Evolutionary conservation across 53 echinoderm and acorn worm genomes (phyloP), one percentile per base, ranked within the genome.

Genomic region (Hippasteria phrygiana): DNA sequence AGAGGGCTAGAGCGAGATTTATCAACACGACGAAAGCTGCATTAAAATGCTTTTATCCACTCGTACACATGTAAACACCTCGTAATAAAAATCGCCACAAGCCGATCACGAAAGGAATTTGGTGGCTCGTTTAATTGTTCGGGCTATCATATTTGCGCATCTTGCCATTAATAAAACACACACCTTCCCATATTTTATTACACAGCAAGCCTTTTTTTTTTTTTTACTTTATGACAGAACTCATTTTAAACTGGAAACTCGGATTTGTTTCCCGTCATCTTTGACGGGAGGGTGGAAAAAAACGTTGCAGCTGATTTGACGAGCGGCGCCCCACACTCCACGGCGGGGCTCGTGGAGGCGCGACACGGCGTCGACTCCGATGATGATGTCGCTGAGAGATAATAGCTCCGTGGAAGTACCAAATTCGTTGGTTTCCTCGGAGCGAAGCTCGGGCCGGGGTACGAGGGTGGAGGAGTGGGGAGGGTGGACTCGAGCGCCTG

Each of bases 261-360:
- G 26, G 26, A 59, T 59, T 54, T 54, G 54, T 54, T 59, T 26
- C 26, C 59, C 26, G 22, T 59, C 59, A 59, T 17, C 59, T 55
- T 59, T 59, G 59, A 59, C 59, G 59, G 59, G 59, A 22, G 20
- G 26, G 51, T 59, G 59, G 26, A 59, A 24, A 24, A 59, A 59
- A 20, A 59, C n/a, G 26, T 59, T 3, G 59, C 69, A 67, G 69
- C 69, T 67, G 69, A 13, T 3, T 33, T 16, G 69, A 67, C 33
- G 69, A 20, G 69, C 36, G 69, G 69, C 36, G 69, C 69, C 69
- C n/a, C n/a, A n/a, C n/a, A n/a, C n/a, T n/a, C n/a, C n/a, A n/a
- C n/a, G n/a, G n/a, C n/a, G n/a, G n/a, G n/a, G n/a, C n/a, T n/a
- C n/a, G n/a, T n/a, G n/a, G n/a, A n/a, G n/a, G n/a, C n/a, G n/a